Percentiles rank a stretch among this genome's conserved stretches.
Conservation (phyloP, 30 jellyfish, hydroid and myxozoan genomes). For the Phacellophora camtschatica region DNA sequence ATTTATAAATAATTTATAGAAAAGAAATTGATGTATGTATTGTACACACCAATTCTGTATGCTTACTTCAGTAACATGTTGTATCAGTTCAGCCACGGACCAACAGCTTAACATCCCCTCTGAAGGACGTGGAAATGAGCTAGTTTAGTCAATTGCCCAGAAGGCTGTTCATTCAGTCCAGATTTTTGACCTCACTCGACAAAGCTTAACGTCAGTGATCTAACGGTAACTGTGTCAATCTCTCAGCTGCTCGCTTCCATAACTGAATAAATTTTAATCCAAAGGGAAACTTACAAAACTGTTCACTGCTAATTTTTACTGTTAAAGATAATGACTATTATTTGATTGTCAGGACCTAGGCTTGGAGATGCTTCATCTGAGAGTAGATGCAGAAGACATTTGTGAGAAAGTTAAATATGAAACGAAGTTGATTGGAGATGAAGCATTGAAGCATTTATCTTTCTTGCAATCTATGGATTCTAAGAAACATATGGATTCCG, state of each 20-base stretch:
- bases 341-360: conserved; percentile 23
- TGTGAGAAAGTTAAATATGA: conserved; percentile 27
- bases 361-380: conserved; percentile 35
- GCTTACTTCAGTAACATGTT: no score
- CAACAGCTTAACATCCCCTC: no score
- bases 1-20: no score
- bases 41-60: no score
- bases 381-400: conserved; percentile 46
- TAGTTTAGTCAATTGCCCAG: no score
- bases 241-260: neutral
- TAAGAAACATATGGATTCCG: conserved; percentile 57
- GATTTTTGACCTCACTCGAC: no score
- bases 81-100: no score
- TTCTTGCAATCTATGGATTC: conserved; percentile 32
- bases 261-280: neutral
- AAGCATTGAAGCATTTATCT: conserved; percentile 32
- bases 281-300: neutral
- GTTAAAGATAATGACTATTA: neutral
- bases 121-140: no score
- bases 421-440: neutral
- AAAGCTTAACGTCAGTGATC: no score
- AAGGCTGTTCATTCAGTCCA: no score
- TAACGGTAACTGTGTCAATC: no score
- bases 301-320: neutral
- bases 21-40: no score